Base-by-base conservation (phyloP, 2,888 invertebrate species). In the Agrotis clavis region DNA sequence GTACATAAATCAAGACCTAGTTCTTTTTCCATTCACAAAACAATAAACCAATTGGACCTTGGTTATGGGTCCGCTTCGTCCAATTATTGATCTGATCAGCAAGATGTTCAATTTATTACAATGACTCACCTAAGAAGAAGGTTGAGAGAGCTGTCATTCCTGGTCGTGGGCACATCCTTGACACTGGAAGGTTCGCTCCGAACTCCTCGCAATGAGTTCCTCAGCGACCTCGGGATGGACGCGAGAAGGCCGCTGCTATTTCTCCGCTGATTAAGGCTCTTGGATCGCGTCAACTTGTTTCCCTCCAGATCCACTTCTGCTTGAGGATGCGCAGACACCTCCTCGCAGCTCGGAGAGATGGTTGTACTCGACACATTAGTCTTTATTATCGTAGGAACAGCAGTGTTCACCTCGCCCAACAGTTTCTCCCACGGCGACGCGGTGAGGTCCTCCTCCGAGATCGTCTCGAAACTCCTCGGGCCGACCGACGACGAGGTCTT, bases 211-310 rank as follows among this genome's bases (percentile, higher is more conserved):
- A 97, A 93, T 59, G 97, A 96, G 77, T 94, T 93, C 79, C 96
- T 92, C 83, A 96, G 93, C 86, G 96, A 96, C 87, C 95, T 94
- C 79, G 97, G 96, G 84, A 97, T 94, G 51, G 97, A 94, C 71
- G 95, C 96, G 79, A 97, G 93, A 51, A 97, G 92, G 79, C 97
- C 97, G 71, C 91, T 95, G 87, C 95, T 96, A 85, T 94, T 95
- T 87, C 95, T 94, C 69, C 95, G 93, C 86, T 95, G 96, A 86
- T 95, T 96, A 74, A 96, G 90, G 86, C 96, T 96, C 89, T 95
- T 96, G 59, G 96, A 96, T 67, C 96, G 92, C 81, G 93, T 95
- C 87, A 96, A 86, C 88, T 94, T 93, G 80, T 89, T 94, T 65
- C 92, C 92, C 88, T 95, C 96, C 80, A 95, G 83, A 80, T 95